Percentiles rank a stretch among this genome's conserved stretches.
Conservation (phyloP, 2,888 invertebrate genomes). For the Napeogenes sylphis region DNA sequence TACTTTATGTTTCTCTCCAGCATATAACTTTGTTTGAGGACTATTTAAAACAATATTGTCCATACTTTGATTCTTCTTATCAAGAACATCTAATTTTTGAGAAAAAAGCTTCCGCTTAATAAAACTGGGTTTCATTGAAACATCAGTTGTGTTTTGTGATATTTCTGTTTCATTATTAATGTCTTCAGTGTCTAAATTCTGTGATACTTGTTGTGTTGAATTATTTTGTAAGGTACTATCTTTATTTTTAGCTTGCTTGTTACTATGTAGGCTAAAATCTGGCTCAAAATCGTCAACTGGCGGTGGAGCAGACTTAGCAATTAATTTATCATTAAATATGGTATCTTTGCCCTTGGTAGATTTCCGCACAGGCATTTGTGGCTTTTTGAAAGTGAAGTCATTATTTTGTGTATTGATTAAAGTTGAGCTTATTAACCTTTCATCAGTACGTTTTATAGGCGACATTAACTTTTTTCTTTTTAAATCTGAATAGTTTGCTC, state of each 20-base stretch:
- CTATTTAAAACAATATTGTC: slow-evolving; percentile 46
- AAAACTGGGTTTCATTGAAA: slow-evolving; percentile 63
- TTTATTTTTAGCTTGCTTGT: slow-evolving; percentile 8
- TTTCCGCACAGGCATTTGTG: slow-evolving; percentile 21
- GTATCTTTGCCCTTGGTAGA: slow-evolving; percentile 15
- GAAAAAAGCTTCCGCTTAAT: slow-evolving; percentile 67
- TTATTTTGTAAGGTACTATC: slow-evolving; percentile 21
- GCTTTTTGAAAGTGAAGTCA: slow-evolving; percentile 28
- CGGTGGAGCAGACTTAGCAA: slow-evolving; percentile 30
- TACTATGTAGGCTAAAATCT: slow-evolving; percentile 5
- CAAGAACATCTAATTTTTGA: slow-evolving; percentile 60
- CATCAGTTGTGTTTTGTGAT: slow-evolving; percentile 38
- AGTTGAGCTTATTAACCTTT: slow-evolving; percentile 1
- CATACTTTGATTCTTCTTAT: slow-evolving; percentile 47
- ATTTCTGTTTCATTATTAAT: slow-evolving; percentile 25
- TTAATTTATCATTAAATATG: slow-evolving; percentile 27
- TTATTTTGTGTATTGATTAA: slow-evolving; percentile 9
- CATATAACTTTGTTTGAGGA: slow-evolving; percentile 49
- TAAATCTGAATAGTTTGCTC: slow-evolving; percentile 12
- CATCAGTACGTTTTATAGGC: slow-evolving; percentile 9
- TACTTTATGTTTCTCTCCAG: slow-evolving; percentile 55
- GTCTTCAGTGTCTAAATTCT: slow-evolving; percentile 35
- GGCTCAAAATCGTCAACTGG: slow-evolving; percentile 20
- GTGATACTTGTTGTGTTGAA: slow-evolving; percentile 19
- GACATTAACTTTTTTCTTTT: slow-evolving; percentile 20